phyloP scores from a whole-genome alignment of 2,113 vertebrate species.

The Colistium nudipinnis region DNA sequence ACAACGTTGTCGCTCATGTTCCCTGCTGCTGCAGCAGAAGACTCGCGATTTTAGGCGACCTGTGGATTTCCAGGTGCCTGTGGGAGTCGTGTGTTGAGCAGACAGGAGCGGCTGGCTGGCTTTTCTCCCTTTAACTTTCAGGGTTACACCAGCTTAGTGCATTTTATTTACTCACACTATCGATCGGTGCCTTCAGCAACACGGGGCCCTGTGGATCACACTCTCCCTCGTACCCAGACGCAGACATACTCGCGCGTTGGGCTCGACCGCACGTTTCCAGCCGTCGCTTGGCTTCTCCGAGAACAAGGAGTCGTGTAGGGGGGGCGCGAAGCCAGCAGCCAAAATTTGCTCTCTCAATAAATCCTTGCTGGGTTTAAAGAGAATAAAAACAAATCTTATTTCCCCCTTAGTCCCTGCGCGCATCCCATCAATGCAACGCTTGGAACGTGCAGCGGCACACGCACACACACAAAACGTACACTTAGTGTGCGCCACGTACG shows the following conservation, averaged over 20 bases:
- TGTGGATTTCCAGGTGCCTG: slow-evolving; percentile 49
- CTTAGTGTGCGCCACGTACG: slow-evolving; percentile 26
- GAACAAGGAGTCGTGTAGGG: slow-evolving; percentile 46
- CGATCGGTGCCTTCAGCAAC: slow-evolving; percentile 78
- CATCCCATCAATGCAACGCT: slow-evolving; percentile 3
- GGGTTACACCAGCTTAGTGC: slow-evolving; percentile 80
- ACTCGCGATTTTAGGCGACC: slow-evolving; percentile 56
- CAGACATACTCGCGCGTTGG: slow-evolving; percentile 31
- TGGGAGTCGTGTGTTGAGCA: slow-evolving; percentile 64
- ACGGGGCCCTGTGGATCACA: slow-evolving; percentile 55
- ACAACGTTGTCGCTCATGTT: slow-evolving; percentile 1
- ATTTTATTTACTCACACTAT: slow-evolving; percentile 81
- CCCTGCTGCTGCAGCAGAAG: slow-evolving; percentile 32
- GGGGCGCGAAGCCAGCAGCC: slow-evolving; percentile 34
- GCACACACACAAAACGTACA: background rate
- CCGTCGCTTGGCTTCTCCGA: slow-evolving; percentile 39
- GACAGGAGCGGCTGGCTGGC: slow-evolving; percentile 64
- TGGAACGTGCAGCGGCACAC: slow-evolving; percentile 14
- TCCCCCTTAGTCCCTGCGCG: background rate
- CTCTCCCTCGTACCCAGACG: slow-evolving; percentile 24
- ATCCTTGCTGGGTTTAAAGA: slow-evolving; percentile 5
- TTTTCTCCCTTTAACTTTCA: slow-evolving; percentile 78
- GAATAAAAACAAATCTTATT: no score
- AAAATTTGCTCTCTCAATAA: slow-evolving; percentile 23
- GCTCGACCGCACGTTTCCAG: slow-evolving; percentile 47